Evolutionary conservation across 2,888 invertebrate species (phyloP).

Genomic region (Prenolepis imparis): DNA sequence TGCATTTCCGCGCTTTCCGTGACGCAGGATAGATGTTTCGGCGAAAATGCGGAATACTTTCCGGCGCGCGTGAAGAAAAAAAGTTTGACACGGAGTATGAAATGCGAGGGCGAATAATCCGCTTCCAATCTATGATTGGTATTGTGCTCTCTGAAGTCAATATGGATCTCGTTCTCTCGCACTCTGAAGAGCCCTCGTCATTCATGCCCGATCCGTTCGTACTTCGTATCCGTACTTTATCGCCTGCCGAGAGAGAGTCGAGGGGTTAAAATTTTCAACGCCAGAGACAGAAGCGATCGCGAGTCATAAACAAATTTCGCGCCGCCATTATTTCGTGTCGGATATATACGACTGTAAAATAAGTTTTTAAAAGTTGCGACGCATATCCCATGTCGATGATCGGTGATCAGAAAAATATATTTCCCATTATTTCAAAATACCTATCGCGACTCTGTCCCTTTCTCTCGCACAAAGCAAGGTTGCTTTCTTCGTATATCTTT

Average conservation of each 20-base stretch:
- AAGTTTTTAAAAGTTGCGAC: not conserved
- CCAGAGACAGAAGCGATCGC: slow-evolving; percentile 36
- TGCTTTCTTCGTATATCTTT: slow-evolving; percentile 14
- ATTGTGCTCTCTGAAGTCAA: slow-evolving; percentile 58
- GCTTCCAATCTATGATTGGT: slow-evolving; percentile 67
- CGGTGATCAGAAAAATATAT: not conserved
- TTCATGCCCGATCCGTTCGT: slow-evolving; percentile 48
- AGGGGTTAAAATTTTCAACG: slow-evolving; percentile 35
- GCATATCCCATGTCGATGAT: not conserved
- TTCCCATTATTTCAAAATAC: not conserved
- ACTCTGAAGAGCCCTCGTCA: slow-evolving; percentile 39
- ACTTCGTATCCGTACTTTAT: slow-evolving; percentile 31
- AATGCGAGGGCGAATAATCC: slow-evolving; percentile 54
- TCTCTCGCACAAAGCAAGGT: not conserved
- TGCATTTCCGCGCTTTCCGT: not conserved
- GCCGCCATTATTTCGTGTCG: slow-evolving; percentile 26
- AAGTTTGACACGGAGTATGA: slow-evolving; percentile 55
- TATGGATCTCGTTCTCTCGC: slow-evolving; percentile 54
- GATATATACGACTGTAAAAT: not conserved
- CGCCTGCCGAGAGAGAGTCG: slow-evolving; percentile 14
- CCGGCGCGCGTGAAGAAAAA: slow-evolving; percentile 3
- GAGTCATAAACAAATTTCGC: slow-evolving; percentile 20
- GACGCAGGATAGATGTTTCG: not conserved
- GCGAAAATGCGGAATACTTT: slow-evolving; percentile 33
- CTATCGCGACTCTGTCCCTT: not conserved